Evolutionary conservation across 2,888 invertebrate genomes (phyloP).

Genomic region (Morpho helenor): DNA sequence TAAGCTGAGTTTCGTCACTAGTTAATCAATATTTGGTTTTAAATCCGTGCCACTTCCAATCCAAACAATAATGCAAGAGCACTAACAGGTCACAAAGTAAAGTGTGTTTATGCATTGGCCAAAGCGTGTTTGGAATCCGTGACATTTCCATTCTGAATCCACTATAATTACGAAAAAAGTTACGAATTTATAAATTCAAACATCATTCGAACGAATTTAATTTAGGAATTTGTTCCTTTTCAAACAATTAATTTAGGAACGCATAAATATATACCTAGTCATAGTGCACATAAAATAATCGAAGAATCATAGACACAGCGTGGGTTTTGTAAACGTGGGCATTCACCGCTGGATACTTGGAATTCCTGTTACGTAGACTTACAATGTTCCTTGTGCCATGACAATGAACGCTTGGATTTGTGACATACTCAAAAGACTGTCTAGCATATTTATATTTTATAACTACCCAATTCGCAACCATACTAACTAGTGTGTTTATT

Average conservation of each 20-base stretch:
- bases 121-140: conserved; percentile 20
- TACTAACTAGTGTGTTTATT: too few species aligned
- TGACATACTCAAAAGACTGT: too few species aligned
- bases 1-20: neutral
- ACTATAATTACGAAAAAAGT: neutral
- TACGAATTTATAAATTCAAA: too few species aligned
- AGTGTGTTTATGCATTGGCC: conserved; percentile 21
- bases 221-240: neutral
- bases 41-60: conserved; percentile 19
- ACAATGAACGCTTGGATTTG: neutral
- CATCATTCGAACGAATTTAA: too few species aligned
- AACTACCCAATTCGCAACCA: too few species aligned
- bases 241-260: neutral
- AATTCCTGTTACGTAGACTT: neutral
- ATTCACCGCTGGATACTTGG: conserved; percentile 1
- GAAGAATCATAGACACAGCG: too few species aligned
- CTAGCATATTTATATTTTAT: too few species aligned
- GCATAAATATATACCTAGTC: neutral
- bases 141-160: conserved; percentile 17
- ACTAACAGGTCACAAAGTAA: neutral
- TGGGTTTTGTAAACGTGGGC: neutral
- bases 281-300: too few species aligned
- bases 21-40: conserved; percentile 16
- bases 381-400: neutral
- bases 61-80: conserved; percentile 24